A percentile compares a stretch with the other conserved stretches of the same genome.
Evolutionary conservation across 2,797 vertebrate species (phyloP).

Genomic region (Chelonia mydas): DNA sequence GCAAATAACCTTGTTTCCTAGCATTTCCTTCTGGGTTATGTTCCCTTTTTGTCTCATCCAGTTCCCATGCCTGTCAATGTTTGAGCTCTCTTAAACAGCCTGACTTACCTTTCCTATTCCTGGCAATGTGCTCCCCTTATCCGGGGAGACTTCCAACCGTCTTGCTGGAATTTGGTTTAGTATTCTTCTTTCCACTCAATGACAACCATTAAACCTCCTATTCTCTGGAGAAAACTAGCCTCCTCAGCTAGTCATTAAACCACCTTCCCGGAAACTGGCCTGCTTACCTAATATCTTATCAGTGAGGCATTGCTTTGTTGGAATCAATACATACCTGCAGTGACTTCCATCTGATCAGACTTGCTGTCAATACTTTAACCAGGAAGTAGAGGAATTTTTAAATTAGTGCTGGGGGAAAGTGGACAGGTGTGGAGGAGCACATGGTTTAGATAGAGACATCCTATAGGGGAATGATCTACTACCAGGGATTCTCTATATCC

Average conservation of each 20-base stretch:
- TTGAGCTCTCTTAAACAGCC: not conserved
- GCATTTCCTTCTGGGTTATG: not conserved
- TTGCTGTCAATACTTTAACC: not conserved
- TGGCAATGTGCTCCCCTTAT: not conserved
- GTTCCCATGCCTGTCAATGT: accelerated
- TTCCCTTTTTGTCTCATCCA: not conserved
- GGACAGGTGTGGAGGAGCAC: not conserved
- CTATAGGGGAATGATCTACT: not conserved
- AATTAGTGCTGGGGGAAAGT: not conserved
- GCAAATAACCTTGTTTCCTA: not conserved
- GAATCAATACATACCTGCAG: not conserved
- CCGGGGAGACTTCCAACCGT: not conserved
- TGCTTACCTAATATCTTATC: not conserved
- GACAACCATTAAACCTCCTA: not conserved
- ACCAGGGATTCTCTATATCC: not conserved
- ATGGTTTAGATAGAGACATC: not conserved
- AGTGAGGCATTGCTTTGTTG: not conserved
- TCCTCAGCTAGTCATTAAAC: conserved; percentile 34
- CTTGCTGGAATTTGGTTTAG: accelerated
- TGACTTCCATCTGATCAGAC: not conserved
- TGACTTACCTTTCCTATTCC: not conserved
- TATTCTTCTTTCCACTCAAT: not conserved
- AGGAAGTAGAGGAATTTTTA: not conserved
- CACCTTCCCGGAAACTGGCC: not conserved
- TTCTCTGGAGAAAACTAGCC: conserved; percentile 15